Evolutionary conservation across 2,113 vertebrate species (phyloP).

Genomic region (Mustelus asterias): DNA sequence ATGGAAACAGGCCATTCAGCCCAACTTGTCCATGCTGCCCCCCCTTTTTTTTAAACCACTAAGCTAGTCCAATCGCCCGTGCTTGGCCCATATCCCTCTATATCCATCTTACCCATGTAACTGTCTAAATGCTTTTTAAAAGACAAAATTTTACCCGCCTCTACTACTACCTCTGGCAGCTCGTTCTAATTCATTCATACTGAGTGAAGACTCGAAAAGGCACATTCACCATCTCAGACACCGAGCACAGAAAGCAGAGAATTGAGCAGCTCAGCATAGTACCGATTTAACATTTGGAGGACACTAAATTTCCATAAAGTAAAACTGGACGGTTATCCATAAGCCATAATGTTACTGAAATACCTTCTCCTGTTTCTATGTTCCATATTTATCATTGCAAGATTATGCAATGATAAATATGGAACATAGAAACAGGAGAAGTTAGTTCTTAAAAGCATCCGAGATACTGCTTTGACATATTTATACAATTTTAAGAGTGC

Average conservation of each 20-base stretch:
- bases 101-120: no score
- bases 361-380: background rate
- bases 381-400: background rate
- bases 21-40: no score
- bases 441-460: background rate
- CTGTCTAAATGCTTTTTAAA: no score
- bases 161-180: no score
- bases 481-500: background rate
- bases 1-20: no score
- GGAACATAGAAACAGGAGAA: no score
- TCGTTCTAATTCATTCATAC: no score
- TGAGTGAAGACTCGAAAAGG: background rate
- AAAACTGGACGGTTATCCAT: background rate
- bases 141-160: no score
- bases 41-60: no score
- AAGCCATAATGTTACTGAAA: background rate
- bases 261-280: background rate
- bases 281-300: background rate
- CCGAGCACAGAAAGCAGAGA: background rate
- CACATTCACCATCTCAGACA: background rate
- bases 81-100: no score
- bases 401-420: background rate
- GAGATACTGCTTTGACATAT: background rate
- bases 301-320: background rate
- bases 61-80: no score